Evolutionary conservation across 2,797 vertebrate genomes (phyloP), one percentile per base, ranked within the genome.

Genomic region (Parotocinclus haroldoi): DNA sequence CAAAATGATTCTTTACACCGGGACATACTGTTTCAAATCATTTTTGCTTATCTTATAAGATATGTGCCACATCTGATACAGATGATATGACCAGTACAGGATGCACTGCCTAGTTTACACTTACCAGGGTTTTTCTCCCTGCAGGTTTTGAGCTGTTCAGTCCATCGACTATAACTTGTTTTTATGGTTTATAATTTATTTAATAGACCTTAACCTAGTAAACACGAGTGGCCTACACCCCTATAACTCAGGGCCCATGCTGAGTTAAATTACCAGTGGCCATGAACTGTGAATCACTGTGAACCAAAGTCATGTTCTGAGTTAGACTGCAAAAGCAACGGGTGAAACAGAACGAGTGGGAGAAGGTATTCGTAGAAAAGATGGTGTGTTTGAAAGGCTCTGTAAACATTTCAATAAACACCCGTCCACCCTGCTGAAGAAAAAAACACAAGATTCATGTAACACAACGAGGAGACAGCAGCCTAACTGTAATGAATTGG

Each of bases 331-430:
- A 54, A 58, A 64, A 46, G 12, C 48, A 27, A 49, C 42, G 38
- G 18, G 40, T 58, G 69, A 57, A 62, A 62, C 39, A 18, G 66
- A 49, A 18, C n/a, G n/a, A 63, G 64, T 37, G 51, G 64, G 58
- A 38, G 50, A 64, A 68, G 52, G 53, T 16, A 71, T 67, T 68
- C 50, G 38, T 14, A 59, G 72, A 75, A 63, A 49, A 39, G 51
- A 19, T 13, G 64, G 57, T 63, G 27, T 76, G 76, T 76, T 68
- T 73, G 71, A 66, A 71, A 66, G 63, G 61, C 55, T 44, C 51
- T 9, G 69, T 76, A 76, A 76, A 74, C 77, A 78, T 78, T 78
- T 78, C 74, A 78, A 78, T 76, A 78, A 78, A 78, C 76, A 74
- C 68, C 58, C 50, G 9, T 62, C 67, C 44, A 73, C 73, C 54